These are phyloP conservation scores for Schizothorax lantsangensis DNA, from an alignment of 2,797 vertebrate species.

Conservation along the genomic window DNA sequence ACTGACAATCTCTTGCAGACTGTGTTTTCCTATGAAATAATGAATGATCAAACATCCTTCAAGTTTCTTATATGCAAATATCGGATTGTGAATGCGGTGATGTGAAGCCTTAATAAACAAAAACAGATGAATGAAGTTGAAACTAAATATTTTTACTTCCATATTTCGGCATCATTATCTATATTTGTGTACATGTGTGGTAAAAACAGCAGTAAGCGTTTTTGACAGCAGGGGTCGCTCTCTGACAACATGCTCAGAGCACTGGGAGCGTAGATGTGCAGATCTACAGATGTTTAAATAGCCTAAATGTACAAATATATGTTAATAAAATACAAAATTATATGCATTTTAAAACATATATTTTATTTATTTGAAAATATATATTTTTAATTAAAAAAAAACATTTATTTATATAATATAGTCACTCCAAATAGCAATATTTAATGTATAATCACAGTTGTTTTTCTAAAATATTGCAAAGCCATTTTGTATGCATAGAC, in stretches of 20 bases:
- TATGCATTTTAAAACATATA: not conserved
- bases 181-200: not conserved
- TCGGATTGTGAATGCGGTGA: constrained; percentile 56
- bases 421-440: not conserved
- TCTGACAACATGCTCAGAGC: not conserved
- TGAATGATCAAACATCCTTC: constrained; percentile 42
- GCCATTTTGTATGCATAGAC: not conserved
- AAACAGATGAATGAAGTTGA: constrained; percentile 36
- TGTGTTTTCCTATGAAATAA: constrained; percentile 45
- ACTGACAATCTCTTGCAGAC: constrained; percentile 14
- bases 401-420: not conserved
- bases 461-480: not conserved
- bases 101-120: constrained; percentile 56
- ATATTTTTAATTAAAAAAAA: too few relatives aligned
- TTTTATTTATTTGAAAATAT: not conserved
- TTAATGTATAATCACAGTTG: not conserved
- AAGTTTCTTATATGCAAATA: constrained; percentile 45
- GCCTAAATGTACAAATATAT: not conserved
- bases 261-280: not conserved
- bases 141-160: not conserved
- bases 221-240: constrained; percentile 38
- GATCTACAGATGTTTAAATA: constrained; percentile 14
- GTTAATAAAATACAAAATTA: not conserved
- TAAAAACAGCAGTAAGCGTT: not conserved
- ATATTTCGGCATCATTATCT: not conserved